These are phyloP conservation scores for Bergia sp. DNA, from an alignment of 92 coral and sea anemone genomes.

Conservation along the genomic window DNA sequence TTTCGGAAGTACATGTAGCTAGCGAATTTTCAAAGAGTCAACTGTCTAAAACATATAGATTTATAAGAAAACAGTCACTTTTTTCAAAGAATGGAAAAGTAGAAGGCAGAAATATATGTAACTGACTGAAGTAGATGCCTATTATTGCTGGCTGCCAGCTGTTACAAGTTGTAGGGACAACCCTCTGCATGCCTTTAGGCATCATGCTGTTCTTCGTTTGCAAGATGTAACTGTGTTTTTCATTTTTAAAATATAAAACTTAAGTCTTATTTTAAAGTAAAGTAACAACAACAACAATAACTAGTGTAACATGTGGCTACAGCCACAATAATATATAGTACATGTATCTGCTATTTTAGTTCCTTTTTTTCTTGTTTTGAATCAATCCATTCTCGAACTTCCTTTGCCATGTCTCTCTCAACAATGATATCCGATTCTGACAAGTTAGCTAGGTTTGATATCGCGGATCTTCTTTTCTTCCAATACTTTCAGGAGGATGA, in stretches of 20 bases:
- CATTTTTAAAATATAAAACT: conserved; percentile 18
- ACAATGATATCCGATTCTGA: conserved; percentile 14
- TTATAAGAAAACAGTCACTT: conserved; percentile 22
- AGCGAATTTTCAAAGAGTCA: conserved; percentile 12
- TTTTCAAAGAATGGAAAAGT: conserved; percentile 19
- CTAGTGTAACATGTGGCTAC: conserved; percentile 25
- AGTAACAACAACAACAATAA: conserved; percentile 16
- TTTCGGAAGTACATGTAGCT: conserved; percentile 14
- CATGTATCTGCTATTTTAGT: conserved; percentile 15
- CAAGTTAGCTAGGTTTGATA: conserved; percentile 39
- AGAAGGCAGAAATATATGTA: conserved; percentile 6
- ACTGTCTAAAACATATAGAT: conserved; percentile 17
- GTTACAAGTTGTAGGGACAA: conserved; percentile 10
- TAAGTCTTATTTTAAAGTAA: conserved; percentile 11
- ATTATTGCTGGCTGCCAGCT: conserved; percentile 5
- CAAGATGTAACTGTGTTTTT: conserved; percentile 12
- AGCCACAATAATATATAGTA: conserved; percentile 17
- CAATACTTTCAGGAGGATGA: conserved; percentile 45
- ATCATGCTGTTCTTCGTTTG: conserved; percentile 18
- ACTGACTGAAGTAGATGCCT: conserved; percentile 15
- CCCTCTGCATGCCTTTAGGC: conserved; percentile 22
- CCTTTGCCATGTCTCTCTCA: conserved; percentile 27
- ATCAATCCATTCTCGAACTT: conserved; percentile 19
- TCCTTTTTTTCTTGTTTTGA: conserved; percentile 22
- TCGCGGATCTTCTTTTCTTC: conserved; percentile 46